These are phyloP conservation scores for Diarsia mendica DNA, from an alignment of 2,888 invertebrate species.

Conservation along the genomic window DNA sequence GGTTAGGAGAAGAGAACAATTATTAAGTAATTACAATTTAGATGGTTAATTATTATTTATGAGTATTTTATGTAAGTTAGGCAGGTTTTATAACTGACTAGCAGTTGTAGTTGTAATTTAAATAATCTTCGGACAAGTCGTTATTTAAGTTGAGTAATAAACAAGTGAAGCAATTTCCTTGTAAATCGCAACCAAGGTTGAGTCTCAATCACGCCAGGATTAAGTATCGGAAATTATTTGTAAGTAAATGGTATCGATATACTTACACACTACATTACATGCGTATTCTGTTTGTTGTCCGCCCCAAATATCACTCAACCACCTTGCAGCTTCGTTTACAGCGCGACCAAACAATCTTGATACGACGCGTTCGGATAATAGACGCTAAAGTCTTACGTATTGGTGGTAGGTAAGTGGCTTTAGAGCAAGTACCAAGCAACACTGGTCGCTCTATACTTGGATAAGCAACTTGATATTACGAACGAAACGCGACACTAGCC, in stretches of 20 bases:
- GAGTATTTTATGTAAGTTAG: background rate
- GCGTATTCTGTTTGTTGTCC: constrained; percentile 48
- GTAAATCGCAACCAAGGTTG: constrained; percentile 65
- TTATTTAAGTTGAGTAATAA: constrained; percentile 36
- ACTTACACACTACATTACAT: too few relatives aligned
- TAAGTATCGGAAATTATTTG: constrained; percentile 72
- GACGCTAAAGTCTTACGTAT: background rate
- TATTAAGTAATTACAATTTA: background rate
- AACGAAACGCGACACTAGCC: constrained; percentile 56
- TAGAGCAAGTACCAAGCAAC: constrained; percentile 26
- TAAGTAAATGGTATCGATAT: constrained; percentile 43
- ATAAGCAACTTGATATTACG: constrained; percentile 51
- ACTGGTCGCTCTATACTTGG: constrained; percentile 41
- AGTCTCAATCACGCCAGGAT: constrained; percentile 60
- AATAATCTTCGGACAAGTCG: constrained; percentile 21
- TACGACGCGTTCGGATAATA: too few relatives aligned
- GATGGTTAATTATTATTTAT: background rate
- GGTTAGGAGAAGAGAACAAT: background rate
- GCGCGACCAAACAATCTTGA: constrained; percentile 39
- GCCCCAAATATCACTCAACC: constrained; percentile 76
- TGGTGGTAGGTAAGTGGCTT: background rate
- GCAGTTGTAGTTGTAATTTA: constrained; percentile 13
- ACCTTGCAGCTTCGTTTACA: constrained; percentile 70
- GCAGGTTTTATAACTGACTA: background rate
- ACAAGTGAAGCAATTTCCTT: constrained; percentile 67